Conservation (phyloP, 2,888 invertebrate species). For the Frankliniella fusca region DNA sequence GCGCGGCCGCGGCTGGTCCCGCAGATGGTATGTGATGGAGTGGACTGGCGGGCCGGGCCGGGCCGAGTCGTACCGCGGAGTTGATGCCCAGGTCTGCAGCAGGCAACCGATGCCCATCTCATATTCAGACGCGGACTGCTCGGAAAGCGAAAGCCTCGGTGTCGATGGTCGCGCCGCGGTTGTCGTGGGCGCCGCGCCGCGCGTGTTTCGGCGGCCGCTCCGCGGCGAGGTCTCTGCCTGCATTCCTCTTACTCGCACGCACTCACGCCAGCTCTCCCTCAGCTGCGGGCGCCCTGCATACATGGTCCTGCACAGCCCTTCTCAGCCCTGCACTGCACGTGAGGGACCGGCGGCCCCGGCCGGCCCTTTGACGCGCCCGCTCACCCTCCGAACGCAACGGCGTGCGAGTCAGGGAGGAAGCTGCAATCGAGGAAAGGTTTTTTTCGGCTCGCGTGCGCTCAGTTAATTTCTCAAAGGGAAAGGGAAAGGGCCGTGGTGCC, state of each 20-base stretch:
- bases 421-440: too few relatives aligned
- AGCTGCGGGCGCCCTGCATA: background rate
- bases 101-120: background rate
- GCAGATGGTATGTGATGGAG: constrained; percentile 12
- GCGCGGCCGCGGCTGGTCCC: background rate
- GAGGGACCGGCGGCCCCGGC: background rate
- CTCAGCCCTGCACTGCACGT: background rate
- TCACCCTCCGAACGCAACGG: too few relatives aligned
- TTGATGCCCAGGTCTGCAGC: background rate
- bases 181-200: background rate
- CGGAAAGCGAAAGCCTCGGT: background rate
- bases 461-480: too few relatives aligned
- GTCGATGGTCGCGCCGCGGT: background rate
- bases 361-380: background rate
- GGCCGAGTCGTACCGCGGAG: background rate
- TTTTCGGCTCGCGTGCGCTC: too few relatives aligned
- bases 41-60: background rate
- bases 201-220: background rate
- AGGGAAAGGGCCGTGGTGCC: too few relatives aligned
- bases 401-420: background rate
- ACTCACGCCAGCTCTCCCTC: background rate
- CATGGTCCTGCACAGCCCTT: background rate
- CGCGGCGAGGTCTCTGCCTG: background rate
- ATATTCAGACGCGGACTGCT: background rate
- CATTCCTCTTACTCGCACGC: background rate